Base-by-base conservation (phyloP, 1,140 invertebrate genomes). In the Forficula auricularia region DNA sequence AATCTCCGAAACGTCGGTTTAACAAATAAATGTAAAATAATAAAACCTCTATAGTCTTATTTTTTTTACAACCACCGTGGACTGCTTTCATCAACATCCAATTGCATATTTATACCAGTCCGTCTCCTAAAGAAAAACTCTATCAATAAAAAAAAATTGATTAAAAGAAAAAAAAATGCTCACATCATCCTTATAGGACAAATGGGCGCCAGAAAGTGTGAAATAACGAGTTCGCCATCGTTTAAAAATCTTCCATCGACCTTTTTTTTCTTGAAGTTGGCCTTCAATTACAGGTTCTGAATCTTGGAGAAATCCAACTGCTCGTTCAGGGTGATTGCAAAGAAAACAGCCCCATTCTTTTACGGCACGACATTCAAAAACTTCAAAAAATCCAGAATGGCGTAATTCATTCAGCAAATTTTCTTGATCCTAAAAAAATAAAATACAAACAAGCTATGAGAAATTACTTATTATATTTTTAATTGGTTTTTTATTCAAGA, bases 241-340 rank as follows among this genome's bases (percentile, higher is more conserved):
- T 40, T 82, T 70, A 59, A 94, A 87, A 38, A 94, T 68, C 52
- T 82, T 73, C 87, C 87, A 94, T 56, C 82, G 74, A 12, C 87
- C 87, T 61, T 89, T 91, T 64, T 94, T 94, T 65, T 95, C 89
- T 64, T 94, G 92, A 13, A 95, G 61, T 58, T 88, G 84, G 1
- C 89, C 90, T 68, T 94, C 76, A 44, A 87, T 82, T 43, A 85
- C 78, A 37, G 80, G 80, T 55, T 74, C 68, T 32, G 73, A 71
- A 52, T 75, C 77, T n/a, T n/a, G n/a, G 13, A 89, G 62, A 57
- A 89, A 84, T 6, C 77, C 81, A 15, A 76, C 70, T 12, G 86
- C 82, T 54, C 80, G 72, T 54, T 92, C 87, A 1, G 88, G 88
- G 63, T 90, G 83, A 56, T 85, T 84, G 59, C 89, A 95, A 42